phyloP scores from a whole-genome alignment of 2,113 vertebrate genomes.

The Neogale vison region DNA sequence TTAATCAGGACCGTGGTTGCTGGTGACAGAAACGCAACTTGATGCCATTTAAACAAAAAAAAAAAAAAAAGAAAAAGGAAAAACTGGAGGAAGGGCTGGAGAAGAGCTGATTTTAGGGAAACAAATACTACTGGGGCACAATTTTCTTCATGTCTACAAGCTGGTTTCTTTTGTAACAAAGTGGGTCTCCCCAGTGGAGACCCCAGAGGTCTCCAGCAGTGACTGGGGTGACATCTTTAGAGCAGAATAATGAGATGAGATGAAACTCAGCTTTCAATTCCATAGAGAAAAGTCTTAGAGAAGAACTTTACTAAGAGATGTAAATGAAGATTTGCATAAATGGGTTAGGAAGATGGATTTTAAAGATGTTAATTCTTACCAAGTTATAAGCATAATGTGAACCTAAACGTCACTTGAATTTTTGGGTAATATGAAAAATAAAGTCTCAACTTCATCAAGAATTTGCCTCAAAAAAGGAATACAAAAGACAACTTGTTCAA shows the following conservation, averaged over 20 bases:
- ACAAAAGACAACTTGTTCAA: not conserved
- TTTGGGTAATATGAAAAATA: conserved; percentile 29
- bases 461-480: not conserved
- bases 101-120: not conserved
- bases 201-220: not conserved
- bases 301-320: not conserved
- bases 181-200: not conserved
- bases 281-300: not conserved
- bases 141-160: not conserved
- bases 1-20: not conserved
- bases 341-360: not conserved
- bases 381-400: not conserved
- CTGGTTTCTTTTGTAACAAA: not conserved
- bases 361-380: not conserved
- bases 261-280: not conserved
- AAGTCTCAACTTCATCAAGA: not conserved
- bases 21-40: not conserved
- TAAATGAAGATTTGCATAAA: conserved; percentile 22
- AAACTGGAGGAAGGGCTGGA: not conserved
- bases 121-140: not conserved
- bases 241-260: not conserved
- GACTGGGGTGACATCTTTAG: not conserved
- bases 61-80: not conserved
- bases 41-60: not conserved
- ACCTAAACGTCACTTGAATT: not conserved